Base-by-base conservation (phyloP, 2,888 invertebrate genomes). In the Alitta virens region DNA sequence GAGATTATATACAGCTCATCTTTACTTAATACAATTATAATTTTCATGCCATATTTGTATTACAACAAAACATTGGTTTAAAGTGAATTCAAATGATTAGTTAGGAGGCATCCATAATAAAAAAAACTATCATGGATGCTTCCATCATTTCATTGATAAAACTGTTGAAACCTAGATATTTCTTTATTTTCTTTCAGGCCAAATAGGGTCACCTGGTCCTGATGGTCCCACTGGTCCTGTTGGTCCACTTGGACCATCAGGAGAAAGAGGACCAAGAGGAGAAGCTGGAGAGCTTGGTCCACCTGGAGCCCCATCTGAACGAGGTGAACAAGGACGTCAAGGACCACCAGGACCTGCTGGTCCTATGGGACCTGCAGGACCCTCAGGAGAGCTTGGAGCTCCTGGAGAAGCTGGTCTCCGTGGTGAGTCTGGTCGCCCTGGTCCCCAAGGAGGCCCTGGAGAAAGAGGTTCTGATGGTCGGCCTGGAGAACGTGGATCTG, bases 191-290 rank as follows among this genome's bases (percentile, higher is more conserved):
- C 62, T 62, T 33, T 26, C 56, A 27, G 63, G 64, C 43, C 1
- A 52, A 53, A 16, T 52, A 12, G 58, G 69, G 54, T 40, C 38
- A 49, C 40, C 21, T 24, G 67, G 67, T 54, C 55, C 27, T 42
- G 26, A 51, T 38, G 67, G 64, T 5, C n/a, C 25, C 3, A 57
- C 40, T 16, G 64, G 64, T 2, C 50, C 40, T 56, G n/a, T 14
- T 12, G 60, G 60, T 23, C 26, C 26, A 14, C 2, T 3, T 25
- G 58, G 58, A 18, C 16, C 16, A 27, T 21, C 2, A 14, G 60
- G 58, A 12, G 50, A 23, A 51, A 54, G 16, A 26, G 54, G 54
- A 23, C 33, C 24, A 25, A 54, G 54, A 54, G 54, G 54, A 26
- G 54, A 54, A 18, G n/a, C 26, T 27, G 54, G 54, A 24, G 27